Conservation (phyloP, 2,113 vertebrate genomes). For the Sander lucioperca region DNA sequence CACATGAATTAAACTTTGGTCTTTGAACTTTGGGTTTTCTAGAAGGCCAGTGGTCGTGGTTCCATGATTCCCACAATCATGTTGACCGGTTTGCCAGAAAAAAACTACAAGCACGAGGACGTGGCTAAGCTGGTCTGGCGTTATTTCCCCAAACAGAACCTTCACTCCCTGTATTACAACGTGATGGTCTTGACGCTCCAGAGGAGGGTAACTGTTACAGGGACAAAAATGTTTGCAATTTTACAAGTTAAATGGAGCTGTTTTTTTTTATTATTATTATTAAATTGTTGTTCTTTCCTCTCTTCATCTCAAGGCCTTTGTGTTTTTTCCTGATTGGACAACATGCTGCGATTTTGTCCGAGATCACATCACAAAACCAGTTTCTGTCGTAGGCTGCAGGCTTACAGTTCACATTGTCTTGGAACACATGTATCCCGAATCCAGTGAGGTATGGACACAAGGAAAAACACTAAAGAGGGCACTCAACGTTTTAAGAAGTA, state of each 20-base stretch:
- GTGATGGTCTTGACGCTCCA: slow-evolving; percentile 47
- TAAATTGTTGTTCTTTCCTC: neutral
- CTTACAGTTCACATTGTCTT: slow-evolving; percentile 27
- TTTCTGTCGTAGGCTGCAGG: neutral
- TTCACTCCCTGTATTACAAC: slow-evolving; percentile 25
- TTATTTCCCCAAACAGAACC: slow-evolving; percentile 10
- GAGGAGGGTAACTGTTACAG: slow-evolving; percentile 36
- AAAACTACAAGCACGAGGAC: slow-evolving; percentile 17
- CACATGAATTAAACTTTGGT: neutral
- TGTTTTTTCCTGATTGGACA: slow-evolving; percentile 4
- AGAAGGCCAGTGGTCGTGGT: neutral
- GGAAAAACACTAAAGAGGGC: no score
- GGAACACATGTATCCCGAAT: neutral
- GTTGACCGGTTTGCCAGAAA: slow-evolving; percentile 45
- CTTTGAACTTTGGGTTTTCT: neutral
- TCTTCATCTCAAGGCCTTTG: slow-evolving; percentile 38
- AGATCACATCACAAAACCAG: neutral
- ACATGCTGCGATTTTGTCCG: slow-evolving; percentile 2
- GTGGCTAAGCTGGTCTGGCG: slow-evolving; percentile 19
- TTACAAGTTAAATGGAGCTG: neutral
- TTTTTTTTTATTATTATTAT: no score
- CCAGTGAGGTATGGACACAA: slow-evolving; percentile 24
- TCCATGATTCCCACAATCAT: slow-evolving; percentile 27
- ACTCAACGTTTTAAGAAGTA: no score
- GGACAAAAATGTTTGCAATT: neutral